Evolutionary conservation across 2,113 vertebrate species (phyloP), one percentile per base, ranked within the genome.

Genomic region (Phainopepla nitens): DNA sequence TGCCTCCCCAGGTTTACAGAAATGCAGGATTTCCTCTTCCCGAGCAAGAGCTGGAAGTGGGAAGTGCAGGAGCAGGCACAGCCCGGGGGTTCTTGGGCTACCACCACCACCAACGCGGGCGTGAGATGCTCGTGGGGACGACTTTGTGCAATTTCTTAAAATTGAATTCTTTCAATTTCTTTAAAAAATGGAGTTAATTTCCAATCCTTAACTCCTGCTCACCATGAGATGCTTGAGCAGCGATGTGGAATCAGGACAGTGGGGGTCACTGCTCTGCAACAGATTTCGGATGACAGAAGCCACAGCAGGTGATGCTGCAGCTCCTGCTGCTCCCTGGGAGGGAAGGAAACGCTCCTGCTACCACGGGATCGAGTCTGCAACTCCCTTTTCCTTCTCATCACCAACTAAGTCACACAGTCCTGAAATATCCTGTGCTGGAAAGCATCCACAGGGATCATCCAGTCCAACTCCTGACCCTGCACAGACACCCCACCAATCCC

Each of bases 61-160:
- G 51, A 13, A 33, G 78, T 0, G 15, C 2, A 39, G 27, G 53
- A 41, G 18, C 17, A 21, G 12, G 2, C n/a, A 3, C 56, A 29
- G 24, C 1, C 1, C 0, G 0, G 36, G 22, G 4, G 5, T 21
- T 35, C 44, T 8, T 3, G 66, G 57, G 44, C 53, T 56, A 6
- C 15, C 5, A 17, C 49, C 31, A 5, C 44, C 11, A 3, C n/a
- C 72, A 15, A 0, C 1, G 1, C 0, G 0, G 2, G 19, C 3
- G 64, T 21, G 28, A 62, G 9, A 13, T 1, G 15, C 41, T 51
- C 2, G 2, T 4, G 15, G 39, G 90, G 29, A 87, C 8, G 7
- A 6, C 28, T 66, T 6, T 18, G 83, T 33, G 82, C 76, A 39
- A 50, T 11, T 33, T 22, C 68, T 41, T 7, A n/a, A 17, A 39